Conservation (phyloP, 2,113 vertebrate species). For the Hippocampus guttulatus region DNA sequence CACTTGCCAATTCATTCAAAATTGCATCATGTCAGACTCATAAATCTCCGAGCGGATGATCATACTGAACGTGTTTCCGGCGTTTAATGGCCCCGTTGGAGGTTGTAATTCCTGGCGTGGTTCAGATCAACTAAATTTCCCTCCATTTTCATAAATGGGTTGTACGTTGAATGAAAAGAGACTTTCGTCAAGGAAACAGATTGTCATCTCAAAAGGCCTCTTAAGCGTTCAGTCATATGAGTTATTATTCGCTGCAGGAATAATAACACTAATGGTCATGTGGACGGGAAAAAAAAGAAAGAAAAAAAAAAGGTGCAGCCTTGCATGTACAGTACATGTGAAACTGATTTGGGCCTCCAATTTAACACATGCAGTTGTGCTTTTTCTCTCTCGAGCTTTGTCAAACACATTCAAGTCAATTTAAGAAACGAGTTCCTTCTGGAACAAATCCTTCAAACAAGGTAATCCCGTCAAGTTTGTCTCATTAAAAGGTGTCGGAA, state of each 20-base stretch:
- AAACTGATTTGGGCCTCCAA: conserved; percentile 3
- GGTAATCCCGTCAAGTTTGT: conserved; percentile 1
- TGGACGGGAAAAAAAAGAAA: too few relatives aligned
- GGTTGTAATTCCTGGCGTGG: neutral
- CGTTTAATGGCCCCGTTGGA: neutral
- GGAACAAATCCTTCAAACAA: neutral
- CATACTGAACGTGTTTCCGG: neutral
- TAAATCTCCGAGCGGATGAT: neutral
- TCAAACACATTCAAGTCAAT: neutral
- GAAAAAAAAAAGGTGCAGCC: neutral
- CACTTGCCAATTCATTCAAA: neutral
- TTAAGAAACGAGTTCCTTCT: neutral
- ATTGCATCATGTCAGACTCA: neutral
- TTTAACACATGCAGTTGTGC: neutral
- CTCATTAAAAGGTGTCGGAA: neutral
- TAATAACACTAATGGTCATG: neutral
- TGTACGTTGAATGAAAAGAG: conserved; percentile 53
- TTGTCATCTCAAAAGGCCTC: neutral
- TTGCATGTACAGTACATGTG: neutral
- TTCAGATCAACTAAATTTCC: neutral
- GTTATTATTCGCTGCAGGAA: neutral
- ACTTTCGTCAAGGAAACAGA: neutral
- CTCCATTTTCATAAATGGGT: conserved; percentile 38
- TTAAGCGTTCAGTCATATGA: neutral
- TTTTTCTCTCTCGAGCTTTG: neutral